phyloP scores from a whole-genome alignment of 2,888 invertebrate genomes.

The Malthinus flaveolus region DNA sequence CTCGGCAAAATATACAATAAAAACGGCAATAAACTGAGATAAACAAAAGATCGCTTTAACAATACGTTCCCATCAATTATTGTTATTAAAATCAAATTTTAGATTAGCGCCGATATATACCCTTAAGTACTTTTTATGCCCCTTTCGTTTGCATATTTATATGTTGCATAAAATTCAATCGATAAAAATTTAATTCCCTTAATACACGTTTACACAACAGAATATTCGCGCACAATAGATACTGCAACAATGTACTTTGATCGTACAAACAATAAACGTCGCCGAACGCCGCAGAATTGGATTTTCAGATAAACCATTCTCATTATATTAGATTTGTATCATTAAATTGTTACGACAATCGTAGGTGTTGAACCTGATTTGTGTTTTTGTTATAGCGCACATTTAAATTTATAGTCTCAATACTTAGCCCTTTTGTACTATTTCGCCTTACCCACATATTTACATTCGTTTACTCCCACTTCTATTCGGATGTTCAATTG shows the following conservation, averaged over 20 bases:
- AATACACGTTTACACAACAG: constrained; percentile 13
- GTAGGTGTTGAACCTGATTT: constrained; percentile 40
- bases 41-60: no score
- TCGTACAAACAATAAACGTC: constrained; percentile 31
- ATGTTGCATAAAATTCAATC: constrained; percentile 18
- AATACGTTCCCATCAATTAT: no score
- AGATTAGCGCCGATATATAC: no score
- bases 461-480: no score
- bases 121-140: background rate
- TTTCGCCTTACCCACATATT: no score
- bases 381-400: no score
- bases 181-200: constrained; percentile 18
- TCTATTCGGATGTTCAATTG: no score
- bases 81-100: no score
- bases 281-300: constrained; percentile 36
- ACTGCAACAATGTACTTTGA: constrained; percentile 25
- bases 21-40: no score
- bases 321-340: constrained; percentile 52
- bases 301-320: constrained; percentile 38
- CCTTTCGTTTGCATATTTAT: constrained; percentile 3
- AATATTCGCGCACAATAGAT: constrained; percentile 21
- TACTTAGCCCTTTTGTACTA: no score
- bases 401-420: no score
- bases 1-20: no score
- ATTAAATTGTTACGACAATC: constrained; percentile 46